Evolutionary conservation across 64 coral and sea anemone genomes (phyloP), one percentile per base, ranked within the genome.

Genomic region (Montipora cactus): DNA sequence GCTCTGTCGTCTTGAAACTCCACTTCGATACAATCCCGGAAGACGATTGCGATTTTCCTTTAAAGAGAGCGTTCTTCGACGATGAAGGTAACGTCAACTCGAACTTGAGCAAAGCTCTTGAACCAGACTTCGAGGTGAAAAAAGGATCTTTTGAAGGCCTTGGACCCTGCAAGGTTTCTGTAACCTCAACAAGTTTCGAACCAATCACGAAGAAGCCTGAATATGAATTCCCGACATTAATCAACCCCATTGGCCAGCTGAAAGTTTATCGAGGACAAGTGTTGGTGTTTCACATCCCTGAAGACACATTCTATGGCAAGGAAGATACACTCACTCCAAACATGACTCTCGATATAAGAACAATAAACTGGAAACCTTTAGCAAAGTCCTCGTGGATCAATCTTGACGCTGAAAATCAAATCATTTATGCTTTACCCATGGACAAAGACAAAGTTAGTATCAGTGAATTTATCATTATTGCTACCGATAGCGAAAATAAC

Each of bases 391-490:
- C 83, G 44, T 97, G 96, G 96, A 97, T 97, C 59, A 62, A 88
- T 12, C 51, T 97, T 8, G 94, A 97, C 74, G 79, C 74, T 4
- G 82, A 85, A 19, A 79, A 89, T 5, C 96, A 97, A 70, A 77
- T 95, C 4, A 97, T 97, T 59, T 97, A 92, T 89, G 89, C 93
- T 84, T 53, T 95, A 5, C 93, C 96, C 7, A 82, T 97, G 67
- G 77, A 77, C 45, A 18, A 72, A 44, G 28, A 89, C 6, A 52
- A 86, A 13, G 64, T 92, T 5, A 76, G 79, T 5, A 44, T 84
- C 48, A 82, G 95, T 37, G 88, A 92, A 19, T 92, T 97, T 80
- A 62, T 95, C 23, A 53, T 97, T 25, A 79, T 50, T 75, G 96
- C 89, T 8, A 37, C 23, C 55, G 93, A 97, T 55, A 95, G 89